phyloP scores from a whole-genome alignment of 2,888 invertebrate species.

The Lacanobia oleracea region DNA sequence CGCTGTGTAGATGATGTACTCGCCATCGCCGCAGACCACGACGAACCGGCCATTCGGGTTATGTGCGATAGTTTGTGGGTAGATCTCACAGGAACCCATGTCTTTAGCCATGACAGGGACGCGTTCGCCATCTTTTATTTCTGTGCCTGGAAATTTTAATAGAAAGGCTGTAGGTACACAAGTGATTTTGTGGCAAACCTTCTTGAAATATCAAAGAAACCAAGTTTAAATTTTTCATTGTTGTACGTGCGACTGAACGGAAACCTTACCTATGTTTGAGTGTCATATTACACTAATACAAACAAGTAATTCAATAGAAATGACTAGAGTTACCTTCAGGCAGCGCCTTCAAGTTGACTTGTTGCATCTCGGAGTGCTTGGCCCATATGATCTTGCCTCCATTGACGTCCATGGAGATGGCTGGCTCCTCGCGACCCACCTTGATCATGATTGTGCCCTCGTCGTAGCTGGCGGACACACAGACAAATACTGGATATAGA shows the following conservation, averaged over 20 bases:
- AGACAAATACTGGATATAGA: slow-evolving; percentile 34
- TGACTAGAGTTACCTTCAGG: slow-evolving; percentile 91
- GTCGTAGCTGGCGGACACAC: slow-evolving; percentile 92
- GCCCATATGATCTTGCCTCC: slow-evolving; percentile 99
- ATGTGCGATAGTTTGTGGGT: slow-evolving; percentile 99
- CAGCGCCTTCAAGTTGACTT: slow-evolving; percentile 97
- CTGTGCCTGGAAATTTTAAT: slow-evolving; percentile 84
- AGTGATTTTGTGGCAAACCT: not conserved
- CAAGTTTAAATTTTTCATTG: not conserved
- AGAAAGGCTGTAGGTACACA: not conserved
- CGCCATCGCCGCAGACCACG: slow-evolving; percentile 99
- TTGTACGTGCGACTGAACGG: not conserved
- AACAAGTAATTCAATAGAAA: not conserved
- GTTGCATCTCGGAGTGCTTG: slow-evolving; percentile 99
- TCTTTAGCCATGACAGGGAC: slow-evolving; percentile 98
- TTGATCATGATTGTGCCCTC: slow-evolving; percentile 99
- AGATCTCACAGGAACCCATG: slow-evolving; percentile 99
- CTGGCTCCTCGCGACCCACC: slow-evolving; percentile 99
- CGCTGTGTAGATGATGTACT: slow-evolving; percentile 99
- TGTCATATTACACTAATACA: slow-evolving; percentile 11
- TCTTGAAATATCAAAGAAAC: slow-evolving; percentile 2
- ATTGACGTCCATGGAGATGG: slow-evolving; percentile 99
- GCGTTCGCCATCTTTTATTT: slow-evolving; percentile 97
- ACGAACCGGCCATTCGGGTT: slow-evolving; percentile 98
- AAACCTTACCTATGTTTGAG: slow-evolving; percentile 16